phyloP scores from a whole-genome alignment of 2,113 vertebrate species.

The Cheirogaleus medius region DNA sequence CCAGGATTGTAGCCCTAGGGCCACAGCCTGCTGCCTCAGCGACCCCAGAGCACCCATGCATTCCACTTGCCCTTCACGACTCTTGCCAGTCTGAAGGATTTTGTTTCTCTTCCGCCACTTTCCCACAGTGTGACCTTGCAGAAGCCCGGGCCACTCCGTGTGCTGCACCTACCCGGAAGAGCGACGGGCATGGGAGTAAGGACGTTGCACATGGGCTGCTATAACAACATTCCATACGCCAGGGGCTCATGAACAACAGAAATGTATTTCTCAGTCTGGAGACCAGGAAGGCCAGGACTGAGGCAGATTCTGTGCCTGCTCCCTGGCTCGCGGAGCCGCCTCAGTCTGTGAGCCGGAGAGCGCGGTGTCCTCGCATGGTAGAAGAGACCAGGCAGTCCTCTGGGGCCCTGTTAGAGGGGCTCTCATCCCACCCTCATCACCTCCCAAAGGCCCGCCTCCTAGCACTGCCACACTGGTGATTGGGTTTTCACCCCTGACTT shows the following conservation, averaged over 20 bases:
- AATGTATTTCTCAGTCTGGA: not conserved
- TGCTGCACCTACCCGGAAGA: no score
- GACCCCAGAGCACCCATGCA: rapidly evolving
- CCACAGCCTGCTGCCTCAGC: not conserved
- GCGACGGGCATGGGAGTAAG: rapidly evolving
- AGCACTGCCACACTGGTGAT: rapidly evolving
- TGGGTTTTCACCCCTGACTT: not conserved
- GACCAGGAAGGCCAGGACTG: not conserved
- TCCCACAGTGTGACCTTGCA: rapidly evolving
- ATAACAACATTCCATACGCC: no score
- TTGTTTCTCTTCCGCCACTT: not conserved
- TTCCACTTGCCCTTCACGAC: not conserved
- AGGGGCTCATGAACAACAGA: not conserved
- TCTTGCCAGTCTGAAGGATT: not conserved
- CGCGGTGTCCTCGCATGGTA: not conserved
- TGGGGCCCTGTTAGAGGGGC: not conserved
- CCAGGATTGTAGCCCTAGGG: no score
- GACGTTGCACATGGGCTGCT: no score
- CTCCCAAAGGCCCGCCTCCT: not conserved
- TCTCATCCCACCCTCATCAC: not conserved
- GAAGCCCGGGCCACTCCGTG: not conserved
- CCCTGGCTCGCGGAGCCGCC: not conserved
- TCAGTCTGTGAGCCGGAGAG: not conserved
- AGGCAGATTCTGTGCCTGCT: rapidly evolving
- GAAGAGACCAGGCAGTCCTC: not conserved